phyloP scores from a whole-genome alignment of 2,113 vertebrate genomes.

The Ammodramus savannarum region DNA sequence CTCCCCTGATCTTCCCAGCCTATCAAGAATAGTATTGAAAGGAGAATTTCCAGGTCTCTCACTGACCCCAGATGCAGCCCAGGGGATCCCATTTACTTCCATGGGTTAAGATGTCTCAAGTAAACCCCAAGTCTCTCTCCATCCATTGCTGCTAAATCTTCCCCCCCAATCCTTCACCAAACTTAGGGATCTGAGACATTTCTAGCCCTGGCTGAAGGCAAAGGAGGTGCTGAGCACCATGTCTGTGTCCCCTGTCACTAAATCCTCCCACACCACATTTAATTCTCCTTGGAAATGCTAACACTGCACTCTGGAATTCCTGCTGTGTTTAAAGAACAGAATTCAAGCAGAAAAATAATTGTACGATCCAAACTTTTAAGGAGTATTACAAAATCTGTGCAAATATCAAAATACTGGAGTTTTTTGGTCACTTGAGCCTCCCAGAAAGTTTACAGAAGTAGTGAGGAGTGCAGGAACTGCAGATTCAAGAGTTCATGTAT shows the following conservation, averaged over 20 bases:
- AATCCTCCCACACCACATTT: neutral
- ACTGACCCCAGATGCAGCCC: neutral
- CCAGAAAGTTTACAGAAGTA: neutral
- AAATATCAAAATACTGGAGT: neutral
- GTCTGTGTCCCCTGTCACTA: too few relatives aligned
- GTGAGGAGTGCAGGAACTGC: neutral
- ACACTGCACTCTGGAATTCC: neutral
- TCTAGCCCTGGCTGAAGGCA: neutral
- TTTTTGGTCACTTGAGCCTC: neutral
- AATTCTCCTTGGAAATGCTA: neutral
- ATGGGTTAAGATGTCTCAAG: neutral
- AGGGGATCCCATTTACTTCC: neutral
- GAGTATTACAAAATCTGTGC: neutral
- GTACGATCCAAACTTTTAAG: fast-evolving
- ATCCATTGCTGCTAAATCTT: neutral
- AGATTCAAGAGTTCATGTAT: neutral
- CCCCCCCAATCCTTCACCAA: too few relatives aligned
- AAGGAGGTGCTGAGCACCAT: neutral
- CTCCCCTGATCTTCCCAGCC: neutral
- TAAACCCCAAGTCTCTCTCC: neutral
- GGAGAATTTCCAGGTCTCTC: neutral
- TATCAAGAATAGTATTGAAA: neutral
- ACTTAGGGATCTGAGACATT: neutral
- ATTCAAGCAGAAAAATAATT: neutral
- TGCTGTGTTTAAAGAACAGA: neutral